Percentiles rank a stretch among this genome's conserved stretches.
These are phyloP conservation scores for Alauda arvensis DNA, from an alignment of 2,797 vertebrate species.

Conservation along the genomic window DNA sequence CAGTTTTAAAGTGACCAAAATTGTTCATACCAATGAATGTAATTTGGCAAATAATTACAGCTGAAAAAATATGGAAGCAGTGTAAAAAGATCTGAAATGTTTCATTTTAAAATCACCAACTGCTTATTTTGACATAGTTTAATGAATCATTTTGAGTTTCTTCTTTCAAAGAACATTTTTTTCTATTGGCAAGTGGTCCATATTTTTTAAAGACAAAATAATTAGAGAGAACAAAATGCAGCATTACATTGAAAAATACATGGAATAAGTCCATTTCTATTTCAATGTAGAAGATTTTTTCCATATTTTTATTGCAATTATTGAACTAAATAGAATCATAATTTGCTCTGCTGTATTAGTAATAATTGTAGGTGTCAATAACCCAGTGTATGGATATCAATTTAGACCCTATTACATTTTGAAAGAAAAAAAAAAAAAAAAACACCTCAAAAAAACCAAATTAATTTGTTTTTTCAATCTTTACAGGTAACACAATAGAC, in stretches of 20 bases:
- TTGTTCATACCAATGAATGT: constrained; percentile 9
- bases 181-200: neutral
- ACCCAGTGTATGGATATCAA: neutral
- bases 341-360: neutral
- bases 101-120: constrained; percentile 37
- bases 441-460: accelerated
- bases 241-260: neutral
- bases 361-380: neutral
- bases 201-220: neutral
- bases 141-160: constrained; percentile 42
- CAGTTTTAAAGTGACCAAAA: constrained; percentile 4
- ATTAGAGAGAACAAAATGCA: constrained; percentile 20
- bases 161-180: constrained; percentile 3
- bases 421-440: neutral
- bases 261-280: neutral
- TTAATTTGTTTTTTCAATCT: neutral
- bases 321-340: neutral
- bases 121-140: constrained; percentile 57
- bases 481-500: neutral
- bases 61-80: constrained; percentile 24
- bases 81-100: constrained; percentile 35
- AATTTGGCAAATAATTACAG: constrained; percentile 47
- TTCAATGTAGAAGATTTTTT: neutral
- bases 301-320: neutral
- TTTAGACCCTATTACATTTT: neutral